Evolutionary conservation across 2,797 vertebrate species (phyloP).

Genomic region (Enteromius treurensis): DNA sequence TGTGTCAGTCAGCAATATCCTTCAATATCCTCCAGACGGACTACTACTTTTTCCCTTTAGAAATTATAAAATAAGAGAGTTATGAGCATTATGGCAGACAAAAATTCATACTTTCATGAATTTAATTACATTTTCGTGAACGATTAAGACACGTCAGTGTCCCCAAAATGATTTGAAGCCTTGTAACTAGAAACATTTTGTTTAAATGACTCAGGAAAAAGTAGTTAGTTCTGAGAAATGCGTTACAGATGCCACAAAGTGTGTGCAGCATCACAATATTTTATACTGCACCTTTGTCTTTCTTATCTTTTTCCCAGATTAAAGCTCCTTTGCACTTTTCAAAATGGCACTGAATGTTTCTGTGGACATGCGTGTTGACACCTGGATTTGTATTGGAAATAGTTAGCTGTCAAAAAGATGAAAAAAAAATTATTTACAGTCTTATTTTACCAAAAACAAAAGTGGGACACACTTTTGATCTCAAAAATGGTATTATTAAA

Average conservation of each 20-base stretch:
- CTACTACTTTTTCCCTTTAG: neutral
- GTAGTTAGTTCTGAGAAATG: neutral
- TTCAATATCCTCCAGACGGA: neutral
- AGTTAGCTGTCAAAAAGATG: constrained; percentile 59
- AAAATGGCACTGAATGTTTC: constrained; percentile 70
- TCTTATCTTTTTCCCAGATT: constrained; percentile 49
- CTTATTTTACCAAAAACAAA: neutral
- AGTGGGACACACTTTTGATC: neutral
- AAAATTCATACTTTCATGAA: neutral
- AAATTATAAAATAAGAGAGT: neutral
- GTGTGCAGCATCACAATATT: neutral
- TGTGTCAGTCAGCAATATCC: neutral
- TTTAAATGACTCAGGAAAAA: neutral
- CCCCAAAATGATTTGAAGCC: neutral
- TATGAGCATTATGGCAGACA: neutral
- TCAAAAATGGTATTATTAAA: neutral
- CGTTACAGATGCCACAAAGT: neutral
- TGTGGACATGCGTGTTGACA: constrained; percentile 71
- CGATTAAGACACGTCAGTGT: neutral
- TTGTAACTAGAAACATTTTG: neutral
- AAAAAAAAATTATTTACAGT: neutral
- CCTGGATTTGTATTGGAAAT: constrained; percentile 65
- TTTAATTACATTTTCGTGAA: neutral
- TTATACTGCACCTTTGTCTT: neutral
- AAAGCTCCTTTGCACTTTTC: constrained; percentile 65